Base-by-base conservation (phyloP, 2,797 vertebrate genomes). In the Eospalax fontanierii region DNA sequence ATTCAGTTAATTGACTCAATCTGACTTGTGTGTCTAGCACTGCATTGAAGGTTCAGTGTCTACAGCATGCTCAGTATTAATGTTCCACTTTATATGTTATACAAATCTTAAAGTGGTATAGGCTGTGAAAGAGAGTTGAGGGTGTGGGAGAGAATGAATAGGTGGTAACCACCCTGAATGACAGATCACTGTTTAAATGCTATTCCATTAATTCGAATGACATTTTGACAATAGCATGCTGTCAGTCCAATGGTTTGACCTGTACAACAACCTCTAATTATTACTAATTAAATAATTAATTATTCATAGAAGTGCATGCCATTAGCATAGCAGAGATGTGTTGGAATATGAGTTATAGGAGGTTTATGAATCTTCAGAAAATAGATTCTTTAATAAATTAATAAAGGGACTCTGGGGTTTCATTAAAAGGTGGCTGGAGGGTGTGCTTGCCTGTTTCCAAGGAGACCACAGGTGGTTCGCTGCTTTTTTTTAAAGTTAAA, bases 401-500 rank as follows among this genome's bases (percentile, higher is more conserved):
- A 99, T 99, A 99, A 99, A 98, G 98, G 98, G 99, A 98, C 99
- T 99, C 99, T 98, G 98, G 99, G 99, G 99, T 99, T 99, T 99
- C 99, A 99, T 99, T 99, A 99, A 99, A 99, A 99, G 99, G 99
- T 99, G 99, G 98, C 99, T 99, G 98, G 99, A 99, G 99, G 99
- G 99, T 98, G 98, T 98, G 98, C 98, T 98, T 98, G 98, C 98
- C 98, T 98, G 98, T 99, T 99, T 99, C 98, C 98, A 99, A 98
- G 98, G 99, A 99, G 99, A 99, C 99, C 99, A 99, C 99, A 99
- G 99, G 99, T 99, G 99, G 99, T 99, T 99, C 97, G 91, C 97
- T 98, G 98, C 95, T 96, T 98, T 98, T 98, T 98, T 98, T 98
- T 98, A 96, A 97, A 98, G 98, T 99, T 98, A 98, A 99, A 99